phyloP scores from a whole-genome alignment of 2,113 vertebrate species.

The Orthochromis malagaraziensis region DNA sequence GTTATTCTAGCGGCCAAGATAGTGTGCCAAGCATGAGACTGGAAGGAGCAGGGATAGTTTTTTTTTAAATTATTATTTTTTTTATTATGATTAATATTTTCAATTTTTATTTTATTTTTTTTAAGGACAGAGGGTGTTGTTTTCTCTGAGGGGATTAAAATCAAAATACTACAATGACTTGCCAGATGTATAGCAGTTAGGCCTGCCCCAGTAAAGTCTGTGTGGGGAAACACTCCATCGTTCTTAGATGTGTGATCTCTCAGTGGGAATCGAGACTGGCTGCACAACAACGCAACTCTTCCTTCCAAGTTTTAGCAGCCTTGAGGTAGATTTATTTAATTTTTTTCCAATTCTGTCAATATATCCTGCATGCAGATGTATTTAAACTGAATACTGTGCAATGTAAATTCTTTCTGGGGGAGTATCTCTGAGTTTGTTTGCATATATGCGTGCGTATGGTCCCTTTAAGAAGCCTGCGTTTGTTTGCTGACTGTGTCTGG shows the following conservation, averaged over 20 bases:
- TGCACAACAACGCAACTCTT: neutral
- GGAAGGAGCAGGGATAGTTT: neutral
- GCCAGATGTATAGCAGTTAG: neutral
- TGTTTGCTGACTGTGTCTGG: constrained; percentile 55
- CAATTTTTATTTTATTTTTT: neutral
- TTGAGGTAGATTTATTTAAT: neutral
- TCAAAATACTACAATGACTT: neutral
- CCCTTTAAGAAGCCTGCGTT: constrained; percentile 51
- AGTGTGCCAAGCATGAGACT: neutral
- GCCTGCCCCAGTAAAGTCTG: neutral
- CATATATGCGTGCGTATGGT: neutral
- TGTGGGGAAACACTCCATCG: neutral
- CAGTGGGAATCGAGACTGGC: neutral
- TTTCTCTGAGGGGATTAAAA: neutral
- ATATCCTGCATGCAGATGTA: constrained; percentile 36
- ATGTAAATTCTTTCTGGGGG: constrained; percentile 7
- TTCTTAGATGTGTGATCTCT: neutral
- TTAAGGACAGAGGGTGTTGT: neutral
- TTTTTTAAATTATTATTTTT: neutral
- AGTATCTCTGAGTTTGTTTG: constrained; percentile 11
- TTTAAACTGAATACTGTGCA: constrained; percentile 42
- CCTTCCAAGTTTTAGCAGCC: neutral
- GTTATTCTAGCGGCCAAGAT: neutral
- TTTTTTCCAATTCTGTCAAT: constrained; percentile 11
- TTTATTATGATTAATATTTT: neutral